Conservation (phyloP, 2,888 invertebrate species). For the Callinectes sapidus region DNA sequence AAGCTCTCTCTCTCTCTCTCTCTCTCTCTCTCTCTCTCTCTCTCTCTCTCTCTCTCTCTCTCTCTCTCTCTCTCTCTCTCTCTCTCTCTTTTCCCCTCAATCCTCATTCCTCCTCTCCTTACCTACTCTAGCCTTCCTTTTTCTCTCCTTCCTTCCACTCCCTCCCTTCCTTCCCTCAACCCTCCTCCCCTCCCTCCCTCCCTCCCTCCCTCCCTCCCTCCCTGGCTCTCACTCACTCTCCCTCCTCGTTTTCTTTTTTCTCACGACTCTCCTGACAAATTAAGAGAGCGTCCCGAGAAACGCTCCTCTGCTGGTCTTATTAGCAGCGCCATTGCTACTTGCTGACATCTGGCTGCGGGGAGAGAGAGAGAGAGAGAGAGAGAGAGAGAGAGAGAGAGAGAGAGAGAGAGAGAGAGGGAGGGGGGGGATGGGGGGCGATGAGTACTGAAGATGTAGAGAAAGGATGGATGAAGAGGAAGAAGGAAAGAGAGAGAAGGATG, state of each 20-base stretch:
- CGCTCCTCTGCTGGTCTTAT: conserved; percentile 43
- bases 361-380: conserved; percentile 20
- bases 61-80: neutral
- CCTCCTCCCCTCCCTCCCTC: neutral
- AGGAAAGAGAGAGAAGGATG: neutral
- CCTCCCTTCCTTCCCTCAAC: neutral
- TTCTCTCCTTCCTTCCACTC: neutral
- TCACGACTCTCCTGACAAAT: conserved; percentile 42
- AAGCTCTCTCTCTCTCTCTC: neutral
- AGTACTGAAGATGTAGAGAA: neutral
- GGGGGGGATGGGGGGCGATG: neutral
- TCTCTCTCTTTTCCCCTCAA: neutral
- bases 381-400: neutral
- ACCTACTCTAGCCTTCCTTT: neutral
- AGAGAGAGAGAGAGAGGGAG: neutral
- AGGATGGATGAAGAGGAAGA: neutral
- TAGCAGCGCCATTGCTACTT: conserved; percentile 43
- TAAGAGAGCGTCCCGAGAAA: conserved; percentile 28
- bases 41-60: neutral
- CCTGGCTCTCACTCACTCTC: neutral
- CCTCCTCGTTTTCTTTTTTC: neutral
- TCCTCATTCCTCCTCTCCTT: neutral
- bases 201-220: neutral
- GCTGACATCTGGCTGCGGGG: conserved; percentile 37
- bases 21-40: neutral